Evolutionary conservation across 2,888 invertebrate species (phyloP).

Genomic region (Gortyna flavago): DNA sequence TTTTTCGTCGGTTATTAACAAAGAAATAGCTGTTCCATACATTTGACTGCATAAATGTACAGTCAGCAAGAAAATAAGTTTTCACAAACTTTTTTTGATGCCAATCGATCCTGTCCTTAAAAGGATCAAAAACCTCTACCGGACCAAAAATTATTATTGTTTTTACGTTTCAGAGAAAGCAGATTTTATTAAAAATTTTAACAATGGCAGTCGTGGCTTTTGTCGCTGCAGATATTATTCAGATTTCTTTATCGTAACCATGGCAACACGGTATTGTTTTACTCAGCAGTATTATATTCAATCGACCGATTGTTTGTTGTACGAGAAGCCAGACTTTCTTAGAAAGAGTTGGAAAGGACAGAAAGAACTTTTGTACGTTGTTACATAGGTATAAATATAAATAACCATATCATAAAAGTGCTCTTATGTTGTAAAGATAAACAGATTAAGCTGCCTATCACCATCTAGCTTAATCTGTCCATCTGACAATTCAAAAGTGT

Average conservation of each 20-base stretch:
- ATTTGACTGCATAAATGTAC: no score
- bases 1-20: no score
- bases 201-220: neutral
- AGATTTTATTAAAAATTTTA: neutral
- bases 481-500: no score
- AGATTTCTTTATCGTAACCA: slow-evolving; percentile 11
- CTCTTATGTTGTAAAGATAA: no score
- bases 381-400: no score
- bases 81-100: neutral
- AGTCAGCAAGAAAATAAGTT: neutral
- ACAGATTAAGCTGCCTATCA: no score
- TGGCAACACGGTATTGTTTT: slow-evolving; percentile 33
- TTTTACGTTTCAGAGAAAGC: neutral
- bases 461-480: no score
- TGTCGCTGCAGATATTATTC: neutral
- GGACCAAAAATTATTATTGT: neutral
- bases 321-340: neutral
- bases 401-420: no score
- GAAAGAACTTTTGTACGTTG: neutral
- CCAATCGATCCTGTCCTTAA: no score
- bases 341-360: neutral
- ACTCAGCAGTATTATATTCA: slow-evolving; percentile 28
- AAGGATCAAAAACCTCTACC: no score
- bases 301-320: neutral
- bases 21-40: no score